Conservation (phyloP, 2,797 vertebrate genomes). For the Craterocephalus amniculus region DNA sequence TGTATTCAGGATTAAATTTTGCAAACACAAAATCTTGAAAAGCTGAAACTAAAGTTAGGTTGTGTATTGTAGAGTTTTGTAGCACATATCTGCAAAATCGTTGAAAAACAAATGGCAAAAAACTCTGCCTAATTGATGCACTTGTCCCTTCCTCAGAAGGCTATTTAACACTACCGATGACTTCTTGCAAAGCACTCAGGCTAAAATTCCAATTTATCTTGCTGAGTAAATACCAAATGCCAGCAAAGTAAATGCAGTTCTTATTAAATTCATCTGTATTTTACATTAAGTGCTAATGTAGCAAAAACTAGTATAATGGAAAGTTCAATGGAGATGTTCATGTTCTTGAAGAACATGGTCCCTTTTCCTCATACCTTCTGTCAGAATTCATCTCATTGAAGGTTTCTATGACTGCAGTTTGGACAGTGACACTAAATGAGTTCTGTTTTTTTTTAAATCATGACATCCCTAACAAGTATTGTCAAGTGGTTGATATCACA, state of each 20-base stretch:
- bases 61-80: background rate
- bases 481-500: background rate
- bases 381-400: background rate
- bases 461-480: background rate
- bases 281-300: background rate
- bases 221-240: background rate
- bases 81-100: background rate
- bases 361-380: background rate
- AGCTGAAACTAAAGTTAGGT: background rate
- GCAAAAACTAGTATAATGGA: background rate
- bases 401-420: background rate
- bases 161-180: background rate
- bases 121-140: background rate
- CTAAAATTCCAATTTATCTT: background rate
- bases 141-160: background rate
- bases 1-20: background rate
- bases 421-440: background rate
- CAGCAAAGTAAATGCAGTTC: background rate
- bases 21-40: background rate
- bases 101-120: background rate
- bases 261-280: background rate
- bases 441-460: background rate
- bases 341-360: background rate
- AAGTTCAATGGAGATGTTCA: background rate
- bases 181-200: background rate